Base-by-base conservation (phyloP, 2,113 vertebrate species). In the Notarius quadriscutis region DNA sequence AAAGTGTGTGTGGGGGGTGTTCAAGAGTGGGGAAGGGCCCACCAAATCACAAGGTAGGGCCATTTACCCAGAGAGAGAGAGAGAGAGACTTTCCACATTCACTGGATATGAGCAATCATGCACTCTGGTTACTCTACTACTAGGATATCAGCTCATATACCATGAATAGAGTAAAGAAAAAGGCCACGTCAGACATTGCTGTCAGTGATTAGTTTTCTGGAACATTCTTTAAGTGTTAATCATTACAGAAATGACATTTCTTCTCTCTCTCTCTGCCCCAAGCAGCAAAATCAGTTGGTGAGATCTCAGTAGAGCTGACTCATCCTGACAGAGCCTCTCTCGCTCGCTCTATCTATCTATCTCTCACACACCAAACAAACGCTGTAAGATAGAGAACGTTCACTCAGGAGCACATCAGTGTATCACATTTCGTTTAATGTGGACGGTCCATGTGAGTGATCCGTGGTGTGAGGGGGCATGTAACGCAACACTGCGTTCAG, bases 241-340 rank as follows among this genome's bases (percentile, higher is more conserved):
- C 18, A 48, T 48, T 9, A 48, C 48, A 34, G 18, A 30, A 17
- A 63, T 0, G 25, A 75, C 5, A 78, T n/a, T n/a, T 80, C 53
- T 30, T 78, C 55, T 34, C 27, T 58, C n/a, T 60, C 30, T 67
- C 15, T 30, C 6, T 25, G 55, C 27, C 30, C 50, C 34, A 25
- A 80, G 11, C 18, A 53, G 25, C 51, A 11, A 30, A 18, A 0
- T 17, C 81, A 83, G 30, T 69, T 30, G 17, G 27, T 30, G 50
- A 74, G 58, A n/a, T 87, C 69, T 75, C 81, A 83, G 53, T 67
- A 83, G 67, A 8, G 83, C 86, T 88, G 89, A 86, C 83, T 87
- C 89, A 85, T 89, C 82, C 78, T 78, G 69, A 89, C 22, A 53
- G 57, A 69, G 48, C n/a, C 41, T 30, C 20, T 51, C 74, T 86